A percentile compares a stretch with the other conserved stretches of the same genome.
Conservation (phyloP, 1,140 invertebrate species). For the Ostrea edulis region DNA sequence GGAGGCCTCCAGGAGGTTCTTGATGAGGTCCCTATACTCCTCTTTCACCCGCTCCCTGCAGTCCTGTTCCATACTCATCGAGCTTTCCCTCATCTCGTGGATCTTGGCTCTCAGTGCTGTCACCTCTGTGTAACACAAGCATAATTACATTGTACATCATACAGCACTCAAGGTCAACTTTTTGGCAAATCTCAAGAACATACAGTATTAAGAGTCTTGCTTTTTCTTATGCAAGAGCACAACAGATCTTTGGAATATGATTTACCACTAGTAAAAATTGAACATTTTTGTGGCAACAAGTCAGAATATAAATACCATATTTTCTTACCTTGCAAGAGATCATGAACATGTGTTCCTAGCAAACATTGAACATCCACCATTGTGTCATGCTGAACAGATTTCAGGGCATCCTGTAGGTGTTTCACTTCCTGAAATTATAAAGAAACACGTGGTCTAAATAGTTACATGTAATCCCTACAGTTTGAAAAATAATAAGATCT, state of each 20-base stretch:
- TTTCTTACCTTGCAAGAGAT: conserved; percentile 74
- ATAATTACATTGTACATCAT: too few species aligned
- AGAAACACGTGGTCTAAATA: too few species aligned
- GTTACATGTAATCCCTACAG: too few species aligned
- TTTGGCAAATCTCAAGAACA: too few species aligned
- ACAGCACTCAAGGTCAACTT: too few species aligned
- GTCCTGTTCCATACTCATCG: conserved; percentile 72
- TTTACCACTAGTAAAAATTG: too few species aligned
- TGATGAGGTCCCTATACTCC: conserved; percentile 77
- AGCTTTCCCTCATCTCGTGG: conserved; percentile 74
- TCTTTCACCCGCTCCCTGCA: conserved; percentile 74
- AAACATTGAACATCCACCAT: conserved; percentile 77
- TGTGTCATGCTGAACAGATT: conserved; percentile 64
- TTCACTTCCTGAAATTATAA: conserved; percentile 71
- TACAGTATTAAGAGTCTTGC: too few species aligned
- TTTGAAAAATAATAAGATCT: too few species aligned
- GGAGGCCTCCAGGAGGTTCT: conserved; percentile 74
- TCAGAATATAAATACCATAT: not conserved
- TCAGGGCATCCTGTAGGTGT: conserved; percentile 71
- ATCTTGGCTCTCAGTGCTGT: conserved; percentile 77
- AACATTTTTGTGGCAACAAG: not conserved
- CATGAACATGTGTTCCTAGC: conserved; percentile 74
- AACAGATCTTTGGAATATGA: too few species aligned
- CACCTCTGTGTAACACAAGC: conserved; percentile 69
- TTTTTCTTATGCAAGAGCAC: too few species aligned